Base-by-base conservation (phyloP, 2,888 invertebrate species). In the Temnothorax rugatulus region DNA sequence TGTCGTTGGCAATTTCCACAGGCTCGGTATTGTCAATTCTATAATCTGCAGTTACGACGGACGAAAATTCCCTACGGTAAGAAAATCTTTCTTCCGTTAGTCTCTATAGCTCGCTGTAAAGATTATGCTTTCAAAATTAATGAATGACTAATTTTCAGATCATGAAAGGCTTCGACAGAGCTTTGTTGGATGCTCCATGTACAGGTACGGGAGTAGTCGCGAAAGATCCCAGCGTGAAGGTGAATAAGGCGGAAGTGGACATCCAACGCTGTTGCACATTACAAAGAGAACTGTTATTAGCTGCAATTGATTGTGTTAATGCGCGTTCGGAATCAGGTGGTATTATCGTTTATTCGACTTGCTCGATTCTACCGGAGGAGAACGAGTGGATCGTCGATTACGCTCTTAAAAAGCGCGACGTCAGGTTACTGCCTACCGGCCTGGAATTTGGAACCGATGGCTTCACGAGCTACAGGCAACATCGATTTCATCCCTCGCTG, bases 331-430 rank as follows among this genome's bases (percentile, higher is more conserved):
- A 97, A 82, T 97, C 98, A 21, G 99, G 99, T 50, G 99, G 99
- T 15, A 98, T 98, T 93, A 96, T 99, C 86, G 99, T 99, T 0
- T 99, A 99, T 95, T 99, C 99, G 0, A 99, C 99, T 0, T 99
- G 99, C 95, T 99, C 99, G 0, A 97, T 99, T 89, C 95, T 99
- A 92, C 98, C 99, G 0, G 99, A 99, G 95, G 99, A 99, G 95
- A 99, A 99, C 95, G 99, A 99, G 95, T 98, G 98, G 96, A 99
- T 99, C 0, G 97, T 99, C 50, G 98, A 99, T 95, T 99, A 98
- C 95, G 99, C 98, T 1, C 95, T 99, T 61, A 98, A 97, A 93
- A 98, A 98, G 93, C 96, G 99, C 76, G 97, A 98, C 94, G 99
- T 99, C 0, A 99, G 99, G 95, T 95, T 99, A 57, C 98, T 99